phyloP scores from a whole-genome alignment of 2,113 vertebrate genomes.

The Ptychochromis oligacanthus region DNA sequence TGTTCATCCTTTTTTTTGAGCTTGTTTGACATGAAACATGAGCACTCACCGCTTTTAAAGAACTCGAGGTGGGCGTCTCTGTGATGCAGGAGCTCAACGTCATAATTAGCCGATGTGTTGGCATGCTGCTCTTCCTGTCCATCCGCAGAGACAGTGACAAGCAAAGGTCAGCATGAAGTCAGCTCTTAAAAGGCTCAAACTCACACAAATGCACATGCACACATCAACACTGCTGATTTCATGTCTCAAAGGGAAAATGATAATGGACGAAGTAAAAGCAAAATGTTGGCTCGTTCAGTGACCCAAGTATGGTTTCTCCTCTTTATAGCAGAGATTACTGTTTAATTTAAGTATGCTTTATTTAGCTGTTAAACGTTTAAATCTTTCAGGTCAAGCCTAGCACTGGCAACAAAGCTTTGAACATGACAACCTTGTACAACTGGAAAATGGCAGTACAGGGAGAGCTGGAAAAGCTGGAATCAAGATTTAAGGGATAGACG shows the following conservation, averaged over 20 bases:
- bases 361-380: background rate
- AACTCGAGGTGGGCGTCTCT: slow-evolving; percentile 96
- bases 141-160: slow-evolving; percentile 58
- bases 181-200: background rate
- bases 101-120: slow-evolving; percentile 98
- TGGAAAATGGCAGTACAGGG: background rate
- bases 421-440: background rate
- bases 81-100: slow-evolving; percentile 97
- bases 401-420: background rate
- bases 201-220: slow-evolving; percentile 13
- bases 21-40: background rate
- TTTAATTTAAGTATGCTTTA: background rate
- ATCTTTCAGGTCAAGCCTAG: background rate
- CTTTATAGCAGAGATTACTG: background rate
- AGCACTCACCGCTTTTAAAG: slow-evolving; percentile 89
- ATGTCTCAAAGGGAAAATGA: slow-evolving; percentile 59
- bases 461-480: background rate
- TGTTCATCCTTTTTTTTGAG: background rate
- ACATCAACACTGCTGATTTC: slow-evolving; percentile 73
- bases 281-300: slow-evolving; percentile 17
- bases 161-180: slow-evolving; percentile 18
- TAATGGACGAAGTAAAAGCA: slow-evolving; percentile 36
- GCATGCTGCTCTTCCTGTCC: slow-evolving; percentile 98
- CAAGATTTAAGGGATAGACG: slow-evolving; percentile 24
- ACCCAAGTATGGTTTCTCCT: background rate